Conservation (phyloP, 2,888 invertebrate species). For the Scaptomyza caliginosa region DNA sequence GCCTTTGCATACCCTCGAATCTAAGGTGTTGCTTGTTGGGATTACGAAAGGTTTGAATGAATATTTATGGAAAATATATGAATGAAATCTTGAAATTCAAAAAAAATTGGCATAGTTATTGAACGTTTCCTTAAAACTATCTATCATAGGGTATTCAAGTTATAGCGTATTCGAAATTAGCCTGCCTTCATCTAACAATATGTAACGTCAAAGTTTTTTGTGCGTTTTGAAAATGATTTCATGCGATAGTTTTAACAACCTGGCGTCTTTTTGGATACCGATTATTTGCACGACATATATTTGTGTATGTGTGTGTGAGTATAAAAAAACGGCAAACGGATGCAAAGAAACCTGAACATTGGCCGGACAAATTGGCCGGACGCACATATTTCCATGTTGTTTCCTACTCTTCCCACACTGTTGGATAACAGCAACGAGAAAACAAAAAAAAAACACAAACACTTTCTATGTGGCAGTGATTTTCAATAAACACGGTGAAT, state of each 20-base stretch:
- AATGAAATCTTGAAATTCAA: no score
- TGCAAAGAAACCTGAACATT: constrained; percentile 46
- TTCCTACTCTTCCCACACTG: constrained; percentile 5
- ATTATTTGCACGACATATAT: constrained; percentile 42
- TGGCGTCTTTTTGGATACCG: constrained; percentile 26
- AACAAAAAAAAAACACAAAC: no score
- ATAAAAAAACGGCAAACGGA: constrained; percentile 33
- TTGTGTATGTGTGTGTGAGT: not conserved
- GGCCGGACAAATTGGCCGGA: constrained; percentile 66
- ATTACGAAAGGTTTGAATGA: no score
- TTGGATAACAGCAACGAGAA: not conserved
- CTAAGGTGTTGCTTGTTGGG: not conserved
- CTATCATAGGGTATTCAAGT: not conserved
- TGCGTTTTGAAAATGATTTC: constrained; percentile 56
- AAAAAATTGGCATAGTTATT: not conserved
- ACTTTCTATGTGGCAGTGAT: constrained; percentile 30
- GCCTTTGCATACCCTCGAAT: constrained; percentile 41
- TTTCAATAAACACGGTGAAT: constrained; percentile 51
- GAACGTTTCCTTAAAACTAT: no score
- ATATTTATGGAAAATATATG: no score
- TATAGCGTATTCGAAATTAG: not conserved
- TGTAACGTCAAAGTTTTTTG: constrained; percentile 3
- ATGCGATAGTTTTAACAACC: constrained; percentile 67
- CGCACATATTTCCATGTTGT: constrained; percentile 43
- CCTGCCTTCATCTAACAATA: not conserved